Conservation (phyloP, 2,113 vertebrate genomes). For the Phainopepla nitens region DNA sequence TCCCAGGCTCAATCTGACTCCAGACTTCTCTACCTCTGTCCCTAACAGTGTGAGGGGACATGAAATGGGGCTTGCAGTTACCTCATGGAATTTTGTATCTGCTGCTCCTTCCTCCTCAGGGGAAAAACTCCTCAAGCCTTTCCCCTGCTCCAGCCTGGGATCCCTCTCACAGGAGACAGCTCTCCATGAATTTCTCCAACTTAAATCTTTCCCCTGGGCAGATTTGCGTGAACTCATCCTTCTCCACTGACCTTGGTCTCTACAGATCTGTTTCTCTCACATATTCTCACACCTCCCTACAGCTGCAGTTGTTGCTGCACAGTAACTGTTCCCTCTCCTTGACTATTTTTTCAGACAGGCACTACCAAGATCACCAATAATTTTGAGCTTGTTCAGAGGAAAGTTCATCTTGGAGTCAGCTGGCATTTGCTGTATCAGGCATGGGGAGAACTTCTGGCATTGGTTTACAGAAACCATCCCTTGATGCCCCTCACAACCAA, state of each 20-base stretch:
- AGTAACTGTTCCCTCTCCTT: neutral
- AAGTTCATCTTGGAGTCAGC: neutral
- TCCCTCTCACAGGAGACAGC: neutral
- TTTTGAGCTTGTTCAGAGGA: neutral
- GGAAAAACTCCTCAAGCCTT: neutral
- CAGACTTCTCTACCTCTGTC: neutral
- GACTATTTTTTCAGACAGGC: neutral
- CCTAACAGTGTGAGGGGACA: fast-evolving
- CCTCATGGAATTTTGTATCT: neutral
- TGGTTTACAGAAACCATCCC: neutral
- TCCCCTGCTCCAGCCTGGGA: neutral
- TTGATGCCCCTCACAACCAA: neutral
- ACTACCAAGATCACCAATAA: too few relatives aligned
- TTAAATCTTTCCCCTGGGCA: neutral
- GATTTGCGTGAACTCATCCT: neutral
- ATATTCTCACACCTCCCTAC: neutral
- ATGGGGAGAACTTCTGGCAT: neutral
- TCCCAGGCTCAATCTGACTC: neutral
- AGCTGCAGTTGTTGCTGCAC: neutral
- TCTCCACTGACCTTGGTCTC: neutral
- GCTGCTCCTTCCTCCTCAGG: neutral
- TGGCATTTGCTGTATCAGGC: neutral
- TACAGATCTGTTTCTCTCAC: neutral
- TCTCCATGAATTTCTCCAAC: neutral
- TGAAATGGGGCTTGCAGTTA: neutral